Evolutionary conservation across 2,113 vertebrate species (phyloP), one percentile per base, ranked within the genome.

Genomic region (Mohoua ochrocephala): DNA sequence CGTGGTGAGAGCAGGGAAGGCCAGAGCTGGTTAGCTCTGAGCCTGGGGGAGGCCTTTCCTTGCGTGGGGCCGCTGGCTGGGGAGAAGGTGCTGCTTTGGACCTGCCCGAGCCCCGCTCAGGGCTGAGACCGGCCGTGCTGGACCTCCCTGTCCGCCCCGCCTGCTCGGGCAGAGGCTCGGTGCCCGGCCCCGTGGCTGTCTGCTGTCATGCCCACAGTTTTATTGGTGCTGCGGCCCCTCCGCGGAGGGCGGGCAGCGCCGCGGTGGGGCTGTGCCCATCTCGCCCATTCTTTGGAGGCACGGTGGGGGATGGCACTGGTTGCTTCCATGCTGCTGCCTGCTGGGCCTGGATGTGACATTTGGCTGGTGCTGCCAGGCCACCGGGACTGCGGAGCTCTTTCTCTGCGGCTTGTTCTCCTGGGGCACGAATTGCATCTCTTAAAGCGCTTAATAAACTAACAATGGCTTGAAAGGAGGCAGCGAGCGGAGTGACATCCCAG

Each of bases 401-500:
- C 70, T 94, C 65, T 94, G 81, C 75, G 44, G 84, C 49, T 94
- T 3, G 1, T 91, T 93, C 87, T 96, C 88, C 91, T 89, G 79
- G 68, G 95, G 96, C 96, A 80, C 44, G 90, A 92, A 94, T 53
- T 96, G 92, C 93, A 84, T 93, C 83, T 60, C 88, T 90, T 83
- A 70, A 86, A 84, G 76, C 71, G 18, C 68, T 94, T 94, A 80
- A 81, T 91, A 68, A 92, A 49, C 52, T 37, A 94, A 96, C 95
- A 97, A 90, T 95, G 91, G 68, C 95, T 96, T 95, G 74, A 97
- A 96, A 94, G 90, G 89, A 84, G 76, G 69, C 83, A 52, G 83
- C 2, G 60, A 69, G 2, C 19, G 28, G 64, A 91, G 73, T 0
- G 42, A 15, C 39, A 11, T 81, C 68, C 86, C 21, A 9, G 87